Base-by-base conservation (phyloP, 1,140 invertebrate genomes). In the Eumeta japonica region DNA sequence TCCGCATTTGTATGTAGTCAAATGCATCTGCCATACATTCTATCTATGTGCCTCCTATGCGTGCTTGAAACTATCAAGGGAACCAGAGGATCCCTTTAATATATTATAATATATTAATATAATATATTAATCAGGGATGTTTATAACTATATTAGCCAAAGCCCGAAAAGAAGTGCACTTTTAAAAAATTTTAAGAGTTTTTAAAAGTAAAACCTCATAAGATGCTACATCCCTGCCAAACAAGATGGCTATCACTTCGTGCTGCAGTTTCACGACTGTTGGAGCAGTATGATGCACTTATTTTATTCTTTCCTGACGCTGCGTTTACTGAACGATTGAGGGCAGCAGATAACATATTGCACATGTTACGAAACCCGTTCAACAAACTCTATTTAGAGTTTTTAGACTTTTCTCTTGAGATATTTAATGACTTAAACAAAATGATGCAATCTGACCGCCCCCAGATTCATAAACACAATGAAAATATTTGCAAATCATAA, bases 121-220 rank as follows among this genome's bases (percentile, higher is more conserved):
- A n/a, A n/a, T n/a, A n/a, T n/a, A n/a, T n/a, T n/a, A n/a, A n/a
- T n/a, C n/a, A 24, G 10, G 32, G 28, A 29, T 13, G 14, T 29
- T 29, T 29, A 29, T 11, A 29, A 29, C 14, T 29, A 29, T 29
- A 11, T 29, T 29, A 11, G n/a, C 14, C 14, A 10, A 29, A 29
- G 28, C 14, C 28, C 28, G 4, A 29, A 29, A 37, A 43, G 28
- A 13, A 13, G n/a, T 29, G 28, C n/a, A 29, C n/a, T 29, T 10
- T 29, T 29, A n/a, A n/a, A n/a, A n/a, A n/a, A n/a, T n/a, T n/a
- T n/a, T n/a, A n/a, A n/a, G n/a, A n/a, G n/a, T n/a, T n/a, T n/a
- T 29, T 29, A n/a, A 4, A 13, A 29, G 3, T 13, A 11, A 29
- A 29, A 29, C n/a, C 14, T 29, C 28, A 29, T n/a, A 29, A 29